Evolutionary conservation across 2,888 invertebrate genomes (phyloP).

Genomic region (Hydrotaea cyrtoneurina): DNA sequence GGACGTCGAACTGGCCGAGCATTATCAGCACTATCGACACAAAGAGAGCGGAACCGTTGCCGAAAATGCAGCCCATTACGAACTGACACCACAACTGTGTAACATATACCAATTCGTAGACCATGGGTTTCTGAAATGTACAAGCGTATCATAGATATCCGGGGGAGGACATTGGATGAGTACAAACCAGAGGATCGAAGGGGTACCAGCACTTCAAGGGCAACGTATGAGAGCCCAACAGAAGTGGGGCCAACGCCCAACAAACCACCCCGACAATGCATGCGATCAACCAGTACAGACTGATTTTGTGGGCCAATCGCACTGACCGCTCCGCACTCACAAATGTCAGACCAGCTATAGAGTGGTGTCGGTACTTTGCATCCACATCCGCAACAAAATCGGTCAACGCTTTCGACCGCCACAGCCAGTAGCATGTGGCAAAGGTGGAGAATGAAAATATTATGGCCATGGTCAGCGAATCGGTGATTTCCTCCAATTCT

Average conservation of each 20-base stretch:
- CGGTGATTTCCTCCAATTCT: slow-evolving; percentile 74
- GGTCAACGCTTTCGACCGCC: slow-evolving; percentile 64
- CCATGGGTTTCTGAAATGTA: slow-evolving; percentile 62
- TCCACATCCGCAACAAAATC: slow-evolving; percentile 71
- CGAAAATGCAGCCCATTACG: slow-evolving; percentile 71
- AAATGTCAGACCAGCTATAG: slow-evolving; percentile 76
- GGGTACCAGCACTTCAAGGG: slow-evolving; percentile 79
- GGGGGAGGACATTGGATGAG: background rate
- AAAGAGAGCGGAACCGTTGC: slow-evolving; percentile 78
- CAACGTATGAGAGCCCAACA: slow-evolving; percentile 71
- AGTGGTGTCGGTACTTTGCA: slow-evolving; percentile 74
- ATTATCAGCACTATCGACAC: slow-evolving; percentile 72
- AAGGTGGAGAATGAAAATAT: slow-evolving; percentile 76
- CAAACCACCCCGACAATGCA: slow-evolving; percentile 73
- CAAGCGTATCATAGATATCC: background rate
- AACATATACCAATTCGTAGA: slow-evolving; percentile 72
- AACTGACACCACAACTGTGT: slow-evolving; percentile 76
- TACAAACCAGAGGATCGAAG: slow-evolving; percentile 74
- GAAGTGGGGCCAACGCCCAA: slow-evolving; percentile 75
- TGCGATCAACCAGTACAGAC: slow-evolving; percentile 71
- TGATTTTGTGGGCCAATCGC: slow-evolving; percentile 67
- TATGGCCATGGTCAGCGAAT: slow-evolving; percentile 74
- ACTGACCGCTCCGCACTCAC: slow-evolving; percentile 71
- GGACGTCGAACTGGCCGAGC: slow-evolving; percentile 77
- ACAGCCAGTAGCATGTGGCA: slow-evolving; percentile 73